A percentile compares a stretch with the other conserved stretches of the same genome.
These are phyloP conservation scores for Globodera ellingtonae DNA, from an alignment of 1,140 invertebrate genomes.

Conservation along the genomic window DNA sequence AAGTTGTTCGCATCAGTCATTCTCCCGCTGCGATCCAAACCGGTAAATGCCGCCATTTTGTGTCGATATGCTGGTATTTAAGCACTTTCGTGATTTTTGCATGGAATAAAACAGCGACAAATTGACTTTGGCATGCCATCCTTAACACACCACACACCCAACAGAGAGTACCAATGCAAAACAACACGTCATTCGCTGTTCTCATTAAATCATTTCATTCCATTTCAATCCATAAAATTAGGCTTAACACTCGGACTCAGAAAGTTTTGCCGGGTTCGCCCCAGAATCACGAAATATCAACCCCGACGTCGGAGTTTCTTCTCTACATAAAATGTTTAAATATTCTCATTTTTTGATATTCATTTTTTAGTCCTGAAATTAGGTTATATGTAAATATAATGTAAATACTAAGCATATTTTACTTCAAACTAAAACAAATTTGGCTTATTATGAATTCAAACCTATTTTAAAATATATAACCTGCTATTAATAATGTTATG, in stretches of 20 bases:
- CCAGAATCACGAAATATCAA: too few relatives aligned
- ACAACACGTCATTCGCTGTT: not conserved
- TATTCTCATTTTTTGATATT: too few relatives aligned
- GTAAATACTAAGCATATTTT: too few relatives aligned
- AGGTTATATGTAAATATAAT: too few relatives aligned
- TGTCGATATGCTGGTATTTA: not conserved
- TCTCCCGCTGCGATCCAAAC: not conserved
- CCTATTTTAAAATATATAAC: not conserved
- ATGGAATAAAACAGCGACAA: slow-evolving; percentile 13
- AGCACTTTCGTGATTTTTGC: not conserved
- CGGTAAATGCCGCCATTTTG: not conserved
- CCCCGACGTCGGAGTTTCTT: too few relatives aligned
- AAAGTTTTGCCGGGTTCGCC: too few relatives aligned
- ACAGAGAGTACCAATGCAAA: not conserved
- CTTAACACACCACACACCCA: not conserved
- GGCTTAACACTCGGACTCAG: too few relatives aligned
- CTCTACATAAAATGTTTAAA: too few relatives aligned
- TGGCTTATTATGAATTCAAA: not conserved
- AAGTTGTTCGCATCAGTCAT: not conserved
- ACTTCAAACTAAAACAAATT: not conserved
- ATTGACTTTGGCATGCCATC: slow-evolving; percentile 3
- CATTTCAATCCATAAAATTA: not conserved
- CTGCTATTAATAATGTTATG: not conserved
- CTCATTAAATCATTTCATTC: not conserved
- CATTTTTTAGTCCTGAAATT: too few relatives aligned